Base-by-base conservation (phyloP, 2,888 invertebrate genomes). In the Tortrix viridana region DNA sequence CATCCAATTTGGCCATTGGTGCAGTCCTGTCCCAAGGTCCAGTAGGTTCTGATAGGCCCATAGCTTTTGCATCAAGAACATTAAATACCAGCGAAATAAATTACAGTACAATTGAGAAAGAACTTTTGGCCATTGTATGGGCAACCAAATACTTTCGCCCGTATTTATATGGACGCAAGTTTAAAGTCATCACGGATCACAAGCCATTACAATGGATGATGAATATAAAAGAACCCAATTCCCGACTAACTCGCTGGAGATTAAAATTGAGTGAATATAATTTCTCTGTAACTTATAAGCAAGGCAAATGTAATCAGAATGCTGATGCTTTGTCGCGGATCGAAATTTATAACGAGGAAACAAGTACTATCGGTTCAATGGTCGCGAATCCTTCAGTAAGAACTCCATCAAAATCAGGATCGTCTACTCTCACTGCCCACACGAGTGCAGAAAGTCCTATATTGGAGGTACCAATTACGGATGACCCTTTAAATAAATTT, bases 1-100 rank as follows among this genome's bases (percentile, higher is more conserved):
- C 53, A 5, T 57, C 57, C 9, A 52, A 52, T 14, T 37, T 48
- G 16, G 69, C 70, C 0, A 41, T 73, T 9, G 72, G 70, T 0
- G 67, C 66, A 3, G 60, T 72, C 9, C 50, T 73, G n/a, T 63
- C 65, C 0, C 71, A 72, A 63, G 66, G 60, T 4, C 14, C 37
- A 59, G 4, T 57, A 19, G 59, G 54, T 5, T 41, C 49, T 2
- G 67, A 60, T 37, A 26, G 65, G 20, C 76, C 74, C 0, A 63
- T 77, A 5, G 71, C 71, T n/a, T 76, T 70, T 62, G 68, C 72
- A 0, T 72, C 71, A 5, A 32, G 75, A 18, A 69, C 70, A 0
- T 54, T 73, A 12, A 69, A 65, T 16, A 32, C 53, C 12, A 59
- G 69, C 0, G 70, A 75, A 68, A 41, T 19, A 7, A 74, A 68